Base-by-base conservation (phyloP, 2,888 invertebrate genomes). In the Habroteleia sp. region DNA sequence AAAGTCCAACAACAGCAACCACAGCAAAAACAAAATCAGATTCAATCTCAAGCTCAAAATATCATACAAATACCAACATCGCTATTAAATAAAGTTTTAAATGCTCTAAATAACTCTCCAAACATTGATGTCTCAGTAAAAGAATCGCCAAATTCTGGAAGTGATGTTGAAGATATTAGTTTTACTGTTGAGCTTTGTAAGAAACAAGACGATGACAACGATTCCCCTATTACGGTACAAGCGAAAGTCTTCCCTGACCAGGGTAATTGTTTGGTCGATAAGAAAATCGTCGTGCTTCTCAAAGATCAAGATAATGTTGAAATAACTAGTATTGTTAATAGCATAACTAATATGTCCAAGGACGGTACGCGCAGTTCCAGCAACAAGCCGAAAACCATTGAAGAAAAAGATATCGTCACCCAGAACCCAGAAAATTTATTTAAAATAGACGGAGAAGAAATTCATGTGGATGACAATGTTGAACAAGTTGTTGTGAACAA, bases 191-290 rank as follows among this genome's bases (percentile, higher is more conserved):
- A 88, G 69, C 68, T 88, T 1, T 82, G 85, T 11, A 86, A 85
- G 37, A 88, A 87, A 35, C 78, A 77, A 8, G 72, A 78, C 5
- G 77, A 79, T 8, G 68, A 71, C n/a, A 76, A 78, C 29, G 66
- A 71, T 1, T 6, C 29, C 1, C 56, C 63, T 0, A 62, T 80
- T 10, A 86, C 83, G 0, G 87, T 85, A 5, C 79, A 85, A 27
- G 88, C 88, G 0, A 85, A 83, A 54, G 87, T 88, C 16, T 88
- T 88, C 69, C 88, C 88, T 1, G 87, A 88, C 74, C 87, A 87
- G 39, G 88, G 86, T 6, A 87, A 85, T 1, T 88, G 88, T 65
- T 77, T 87, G 17, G 87, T 88, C 0, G 88, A 87, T 8, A 82
- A 84, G 8, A 79, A 82, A 7, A 88, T 88, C 11, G 81, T 87